These are phyloP conservation scores for Corythornis leucogaster DNA, from an alignment of 2,797 vertebrate species.

Conservation along the genomic window DNA sequence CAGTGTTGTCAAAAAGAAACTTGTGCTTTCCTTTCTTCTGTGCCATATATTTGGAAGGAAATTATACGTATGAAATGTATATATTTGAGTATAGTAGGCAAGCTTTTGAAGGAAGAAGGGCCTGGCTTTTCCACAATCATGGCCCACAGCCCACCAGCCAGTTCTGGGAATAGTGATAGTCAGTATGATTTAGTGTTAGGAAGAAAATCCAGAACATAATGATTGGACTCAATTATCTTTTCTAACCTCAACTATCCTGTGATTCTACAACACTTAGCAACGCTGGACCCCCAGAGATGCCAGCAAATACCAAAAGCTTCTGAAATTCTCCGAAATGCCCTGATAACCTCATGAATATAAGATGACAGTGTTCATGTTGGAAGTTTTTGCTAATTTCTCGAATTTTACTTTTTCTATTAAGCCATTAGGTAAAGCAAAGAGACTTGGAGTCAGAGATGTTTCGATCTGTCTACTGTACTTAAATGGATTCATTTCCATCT, in stretches of 20 bases:
- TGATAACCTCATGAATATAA: background rate
- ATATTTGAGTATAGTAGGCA: background rate
- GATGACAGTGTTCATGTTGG: background rate
- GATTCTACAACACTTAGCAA: background rate
- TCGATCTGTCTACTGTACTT: background rate
- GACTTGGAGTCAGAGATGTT: background rate
- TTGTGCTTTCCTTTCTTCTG: background rate
- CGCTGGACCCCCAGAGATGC: background rate
- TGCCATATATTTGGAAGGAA: background rate
- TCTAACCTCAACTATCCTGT: background rate
- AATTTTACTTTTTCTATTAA: background rate
- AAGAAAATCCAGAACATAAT: background rate
- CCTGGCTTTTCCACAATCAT: background rate
- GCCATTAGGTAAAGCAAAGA: background rate
- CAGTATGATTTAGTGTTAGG: background rate
- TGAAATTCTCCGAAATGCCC: background rate
- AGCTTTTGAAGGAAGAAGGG: background rate
- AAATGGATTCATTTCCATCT: background rate
- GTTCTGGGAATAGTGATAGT: background rate
- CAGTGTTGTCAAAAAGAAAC: background rate
- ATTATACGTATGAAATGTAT: background rate
- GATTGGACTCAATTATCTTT: background rate
- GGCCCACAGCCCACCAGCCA: background rate
- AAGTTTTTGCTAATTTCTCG: background rate
- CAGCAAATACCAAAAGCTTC: background rate